A percentile compares a stretch with the other conserved stretches of the same genome.
phyloP scores from a whole-genome alignment of 1,140 invertebrate species.

The Thaumatotibia leucotreta region DNA sequence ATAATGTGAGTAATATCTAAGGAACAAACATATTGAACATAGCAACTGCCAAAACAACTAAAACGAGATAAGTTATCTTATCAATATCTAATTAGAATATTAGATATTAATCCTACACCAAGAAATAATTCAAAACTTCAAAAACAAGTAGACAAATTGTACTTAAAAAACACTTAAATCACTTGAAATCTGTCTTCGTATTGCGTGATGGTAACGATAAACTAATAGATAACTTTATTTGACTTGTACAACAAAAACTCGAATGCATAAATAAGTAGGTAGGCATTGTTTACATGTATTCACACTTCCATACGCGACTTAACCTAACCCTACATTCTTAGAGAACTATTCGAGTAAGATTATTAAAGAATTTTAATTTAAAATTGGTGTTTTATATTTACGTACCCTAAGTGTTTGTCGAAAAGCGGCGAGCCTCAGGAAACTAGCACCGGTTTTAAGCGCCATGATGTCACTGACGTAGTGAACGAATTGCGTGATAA shows the following conservation, averaged over 20 bases:
- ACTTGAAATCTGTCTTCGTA: neutral
- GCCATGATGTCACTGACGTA: slow-evolving; percentile 55
- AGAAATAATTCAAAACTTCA: neutral
- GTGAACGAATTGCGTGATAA: slow-evolving; percentile 2
- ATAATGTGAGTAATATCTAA: no score
- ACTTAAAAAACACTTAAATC: neutral
- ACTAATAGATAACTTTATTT: neutral
- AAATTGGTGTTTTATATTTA: slow-evolving; percentile 16
- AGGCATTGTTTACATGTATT: slow-evolving; percentile 4
- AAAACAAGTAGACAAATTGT: neutral
- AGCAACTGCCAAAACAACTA: no score
- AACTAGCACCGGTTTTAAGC: slow-evolving; percentile 46
- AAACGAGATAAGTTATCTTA: no score
- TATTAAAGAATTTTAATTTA: neutral
- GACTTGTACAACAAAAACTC: neutral
- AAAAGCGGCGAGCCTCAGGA: slow-evolving; percentile 37
- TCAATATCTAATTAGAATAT: no score
- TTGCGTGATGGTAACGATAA: neutral
- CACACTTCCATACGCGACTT: neutral
- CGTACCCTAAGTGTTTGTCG: slow-evolving; percentile 42
- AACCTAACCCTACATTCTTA: neutral
- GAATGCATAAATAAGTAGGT: neutral
- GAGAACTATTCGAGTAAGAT: neutral
- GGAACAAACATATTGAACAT: no score
- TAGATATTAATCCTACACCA: neutral